Evolutionary conservation across 2,797 vertebrate species (phyloP).

Genomic region (Neosilurus hyrtlii): DNA sequence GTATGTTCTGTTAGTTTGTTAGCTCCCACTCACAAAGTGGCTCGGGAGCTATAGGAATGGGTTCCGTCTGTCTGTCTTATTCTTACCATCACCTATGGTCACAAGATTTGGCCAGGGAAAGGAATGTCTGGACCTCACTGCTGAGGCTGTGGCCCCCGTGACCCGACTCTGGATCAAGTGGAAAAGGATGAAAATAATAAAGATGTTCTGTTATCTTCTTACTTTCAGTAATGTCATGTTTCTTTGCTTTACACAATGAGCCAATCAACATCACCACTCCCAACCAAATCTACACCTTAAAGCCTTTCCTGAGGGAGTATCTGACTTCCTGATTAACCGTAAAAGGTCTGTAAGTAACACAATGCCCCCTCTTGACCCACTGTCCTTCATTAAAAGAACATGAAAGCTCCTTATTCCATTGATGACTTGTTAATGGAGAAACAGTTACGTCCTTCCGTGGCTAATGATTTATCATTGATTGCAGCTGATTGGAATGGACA

Average conservation of each 20-base stretch:
- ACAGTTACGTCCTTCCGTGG: background rate
- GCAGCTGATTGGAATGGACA: background rate
- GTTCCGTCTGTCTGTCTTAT: too few relatives aligned
- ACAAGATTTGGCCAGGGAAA: too few relatives aligned
- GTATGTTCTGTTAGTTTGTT: too few relatives aligned
- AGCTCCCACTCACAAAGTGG: too few relatives aligned
- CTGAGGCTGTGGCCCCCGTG: too few relatives aligned
- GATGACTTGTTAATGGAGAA: background rate
- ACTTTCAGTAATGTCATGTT: background rate
- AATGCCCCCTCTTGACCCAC: background rate
- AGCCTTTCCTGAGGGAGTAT: background rate
- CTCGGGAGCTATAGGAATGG: too few relatives aligned
- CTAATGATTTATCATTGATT: background rate
- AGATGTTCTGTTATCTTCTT: too few relatives aligned
- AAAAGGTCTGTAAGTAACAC: background rate
- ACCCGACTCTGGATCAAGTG: too few relatives aligned
- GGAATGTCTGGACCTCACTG: too few relatives aligned
- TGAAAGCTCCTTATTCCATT: background rate
- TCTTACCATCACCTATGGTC: too few relatives aligned
- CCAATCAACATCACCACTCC: background rate
- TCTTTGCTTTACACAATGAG: background rate
- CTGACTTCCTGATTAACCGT: background rate
- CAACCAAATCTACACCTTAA: background rate
- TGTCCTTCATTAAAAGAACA: conserved; percentile 20
- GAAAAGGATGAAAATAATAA: too few relatives aligned